Evolutionary conservation across 35 echinoderm and acorn worm genomes (phyloP).

Genomic region (Heliocidaris tuberculata): DNA sequence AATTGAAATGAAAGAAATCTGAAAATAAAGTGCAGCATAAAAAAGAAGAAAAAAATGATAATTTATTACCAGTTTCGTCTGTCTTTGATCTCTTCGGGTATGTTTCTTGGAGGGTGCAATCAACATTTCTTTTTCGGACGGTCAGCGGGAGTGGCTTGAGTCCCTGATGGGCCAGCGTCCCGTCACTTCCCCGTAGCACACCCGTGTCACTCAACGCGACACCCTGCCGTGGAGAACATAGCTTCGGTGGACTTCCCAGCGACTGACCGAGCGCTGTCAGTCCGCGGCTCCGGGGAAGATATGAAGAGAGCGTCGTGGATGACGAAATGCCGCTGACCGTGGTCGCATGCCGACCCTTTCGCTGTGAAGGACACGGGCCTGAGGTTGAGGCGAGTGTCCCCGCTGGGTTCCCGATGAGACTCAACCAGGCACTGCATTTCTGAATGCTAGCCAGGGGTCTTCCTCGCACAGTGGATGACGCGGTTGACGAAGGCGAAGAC

Average conservation of each 20-base stretch:
- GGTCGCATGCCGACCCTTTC: constrained; percentile 26
- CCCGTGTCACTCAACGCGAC: constrained; percentile 14
- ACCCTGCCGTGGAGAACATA: constrained; percentile 24
- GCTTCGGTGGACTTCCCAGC: constrained; percentile 29
- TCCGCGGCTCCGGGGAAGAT: constrained; percentile 26
- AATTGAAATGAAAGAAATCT: not conserved
- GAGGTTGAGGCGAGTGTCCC: not conserved
- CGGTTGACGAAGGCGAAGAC: constrained; percentile 33
- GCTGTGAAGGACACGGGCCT: constrained; percentile 8
- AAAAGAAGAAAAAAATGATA: not conserved
- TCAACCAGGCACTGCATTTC: constrained; percentile 77
- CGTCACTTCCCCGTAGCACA: not conserved
- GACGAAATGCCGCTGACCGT: not conserved
- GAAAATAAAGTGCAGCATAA: not conserved
- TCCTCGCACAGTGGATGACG: constrained; percentile 51
- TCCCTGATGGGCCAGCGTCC: not conserved
- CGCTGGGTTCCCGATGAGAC: constrained; percentile 57
- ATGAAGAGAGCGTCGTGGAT: not conserved
- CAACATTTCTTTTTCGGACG: constrained; percentile 2
- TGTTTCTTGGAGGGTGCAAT: not conserved
- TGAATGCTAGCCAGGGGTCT: constrained; percentile 63
- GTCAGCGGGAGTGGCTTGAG: constrained; percentile 26
- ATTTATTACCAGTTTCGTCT: constrained; percentile 21
- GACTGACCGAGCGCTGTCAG: not conserved
- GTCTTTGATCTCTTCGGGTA: not conserved